These are phyloP conservation scores for Eurytoma adleriae DNA, from an alignment of 2,888 invertebrate genomes.

Conservation along the genomic window DNA sequence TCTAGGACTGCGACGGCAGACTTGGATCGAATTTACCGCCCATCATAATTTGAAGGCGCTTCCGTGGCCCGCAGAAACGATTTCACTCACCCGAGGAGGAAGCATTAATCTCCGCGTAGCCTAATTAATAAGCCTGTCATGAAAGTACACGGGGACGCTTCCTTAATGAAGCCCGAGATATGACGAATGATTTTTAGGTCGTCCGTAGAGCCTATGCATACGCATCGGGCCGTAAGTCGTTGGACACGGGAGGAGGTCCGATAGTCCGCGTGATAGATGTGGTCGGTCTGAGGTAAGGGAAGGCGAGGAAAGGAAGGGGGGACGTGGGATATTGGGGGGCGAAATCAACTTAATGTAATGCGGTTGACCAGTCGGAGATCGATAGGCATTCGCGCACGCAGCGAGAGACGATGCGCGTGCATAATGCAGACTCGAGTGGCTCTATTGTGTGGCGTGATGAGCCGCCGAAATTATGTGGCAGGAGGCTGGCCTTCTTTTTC, in stretches of 20 bases:
- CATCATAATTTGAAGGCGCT: no score
- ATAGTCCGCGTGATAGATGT: slow-evolving; percentile 51
- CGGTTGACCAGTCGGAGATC: slow-evolving; percentile 61
- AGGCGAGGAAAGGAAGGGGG: background rate
- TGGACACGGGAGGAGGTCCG: slow-evolving; percentile 13
- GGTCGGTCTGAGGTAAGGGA: slow-evolving; percentile 12
- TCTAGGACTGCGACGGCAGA: no score
- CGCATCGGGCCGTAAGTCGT: background rate
- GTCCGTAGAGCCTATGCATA: background rate
- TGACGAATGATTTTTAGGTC: slow-evolving; percentile 14
- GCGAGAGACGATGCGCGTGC: slow-evolving; percentile 18
- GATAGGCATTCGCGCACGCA: slow-evolving; percentile 49
- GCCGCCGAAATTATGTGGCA: background rate
- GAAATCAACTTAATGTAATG: slow-evolving; percentile 63
- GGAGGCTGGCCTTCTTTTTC: no score
- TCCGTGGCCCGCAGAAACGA: no score
- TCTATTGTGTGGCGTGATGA: slow-evolving; percentile 14
- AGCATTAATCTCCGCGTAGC: no score
- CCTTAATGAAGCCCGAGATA: background rate
- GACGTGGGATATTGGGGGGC: slow-evolving; percentile 10
- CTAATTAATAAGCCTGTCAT: no score
- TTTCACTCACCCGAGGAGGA: no score
- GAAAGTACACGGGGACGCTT: no score
- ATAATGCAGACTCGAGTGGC: slow-evolving; percentile 3
- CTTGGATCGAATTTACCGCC: no score